Evolutionary conservation across 2,888 invertebrate genomes (phyloP).

Genomic region (Agonopterix arenella): DNA sequence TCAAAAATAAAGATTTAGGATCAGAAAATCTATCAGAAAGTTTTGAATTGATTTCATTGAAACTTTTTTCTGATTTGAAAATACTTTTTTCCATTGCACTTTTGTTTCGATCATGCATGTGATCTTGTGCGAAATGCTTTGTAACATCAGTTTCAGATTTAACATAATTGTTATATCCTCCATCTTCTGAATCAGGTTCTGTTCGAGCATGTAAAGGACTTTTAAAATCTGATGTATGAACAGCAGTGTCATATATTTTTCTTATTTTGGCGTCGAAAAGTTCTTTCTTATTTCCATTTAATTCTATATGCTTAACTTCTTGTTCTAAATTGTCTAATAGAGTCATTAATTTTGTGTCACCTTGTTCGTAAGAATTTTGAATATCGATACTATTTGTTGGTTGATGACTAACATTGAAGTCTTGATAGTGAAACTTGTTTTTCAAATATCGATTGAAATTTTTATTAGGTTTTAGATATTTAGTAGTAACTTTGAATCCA

Average conservation of each 20-base stretch:
- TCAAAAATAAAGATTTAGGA: no score
- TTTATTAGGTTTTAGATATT: slow-evolving; percentile 7
- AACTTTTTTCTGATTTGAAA: slow-evolving; percentile 2
- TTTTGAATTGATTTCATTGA: slow-evolving; percentile 3
- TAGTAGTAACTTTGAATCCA: slow-evolving; percentile 22
- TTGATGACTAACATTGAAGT: neutral
- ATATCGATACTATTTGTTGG: slow-evolving; percentile 4
- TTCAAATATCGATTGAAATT: slow-evolving; percentile 18
- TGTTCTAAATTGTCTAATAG: slow-evolving; percentile 46
- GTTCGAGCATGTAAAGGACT: no score
- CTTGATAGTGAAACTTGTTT: slow-evolving; percentile 9
- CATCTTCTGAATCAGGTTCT: no score
- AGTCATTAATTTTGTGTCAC: slow-evolving; percentile 37
- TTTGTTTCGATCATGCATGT: neutral
- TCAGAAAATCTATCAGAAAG: slow-evolving; percentile 9
- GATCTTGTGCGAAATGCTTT: neutral
- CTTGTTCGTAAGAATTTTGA: slow-evolving; percentile 22
- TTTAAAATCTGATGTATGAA: slow-evolving; percentile 15
- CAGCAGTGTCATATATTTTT: slow-evolving; percentile 43
- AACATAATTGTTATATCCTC: no score
- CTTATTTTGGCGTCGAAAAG: slow-evolving; percentile 49
- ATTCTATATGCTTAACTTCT: slow-evolving; percentile 43
- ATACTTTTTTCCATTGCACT: neutral
- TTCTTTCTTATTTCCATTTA: slow-evolving; percentile 38
- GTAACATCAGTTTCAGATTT: no score